phyloP scores from a whole-genome alignment of 2,797 vertebrate genomes.

The Neopelma chrysocephalum region DNA sequence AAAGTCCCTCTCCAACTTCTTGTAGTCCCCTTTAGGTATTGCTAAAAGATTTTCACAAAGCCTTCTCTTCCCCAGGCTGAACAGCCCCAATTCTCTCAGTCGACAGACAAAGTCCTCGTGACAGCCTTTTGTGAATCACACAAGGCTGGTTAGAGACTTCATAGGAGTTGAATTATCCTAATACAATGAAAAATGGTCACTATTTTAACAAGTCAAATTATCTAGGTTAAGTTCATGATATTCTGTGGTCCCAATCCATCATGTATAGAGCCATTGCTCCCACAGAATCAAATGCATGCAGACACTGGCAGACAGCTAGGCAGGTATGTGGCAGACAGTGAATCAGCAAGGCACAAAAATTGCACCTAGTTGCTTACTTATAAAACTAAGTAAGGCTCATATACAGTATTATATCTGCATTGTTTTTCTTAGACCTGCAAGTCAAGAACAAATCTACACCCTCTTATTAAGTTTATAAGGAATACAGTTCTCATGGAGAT shows the following conservation, averaged over 20 bases:
- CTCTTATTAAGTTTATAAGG: background rate
- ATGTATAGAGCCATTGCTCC: background rate
- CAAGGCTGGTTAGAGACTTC: background rate
- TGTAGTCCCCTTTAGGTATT: background rate
- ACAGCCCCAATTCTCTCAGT: background rate
- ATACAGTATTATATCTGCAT: background rate
- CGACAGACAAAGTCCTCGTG: background rate
- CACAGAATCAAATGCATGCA: background rate
- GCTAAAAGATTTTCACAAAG: background rate
- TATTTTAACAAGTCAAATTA: background rate
- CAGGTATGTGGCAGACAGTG: rapidly evolving
- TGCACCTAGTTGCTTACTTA: background rate
- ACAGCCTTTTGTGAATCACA: background rate
- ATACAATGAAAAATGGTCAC: background rate
- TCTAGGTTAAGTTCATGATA: background rate
- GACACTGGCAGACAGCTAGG: background rate
- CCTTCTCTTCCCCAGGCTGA: background rate
- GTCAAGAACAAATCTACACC: constrained; percentile 6
- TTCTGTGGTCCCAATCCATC: background rate
- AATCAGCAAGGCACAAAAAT: background rate
- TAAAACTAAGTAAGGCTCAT: background rate
- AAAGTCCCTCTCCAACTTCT: background rate
- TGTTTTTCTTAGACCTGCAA: background rate
- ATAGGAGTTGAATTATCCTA: background rate
- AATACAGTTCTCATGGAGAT: background rate